These are phyloP conservation scores for Pantherophis vulpinus DNA, from an alignment of 2,797 vertebrate genomes.

Conservation along the genomic window DNA sequence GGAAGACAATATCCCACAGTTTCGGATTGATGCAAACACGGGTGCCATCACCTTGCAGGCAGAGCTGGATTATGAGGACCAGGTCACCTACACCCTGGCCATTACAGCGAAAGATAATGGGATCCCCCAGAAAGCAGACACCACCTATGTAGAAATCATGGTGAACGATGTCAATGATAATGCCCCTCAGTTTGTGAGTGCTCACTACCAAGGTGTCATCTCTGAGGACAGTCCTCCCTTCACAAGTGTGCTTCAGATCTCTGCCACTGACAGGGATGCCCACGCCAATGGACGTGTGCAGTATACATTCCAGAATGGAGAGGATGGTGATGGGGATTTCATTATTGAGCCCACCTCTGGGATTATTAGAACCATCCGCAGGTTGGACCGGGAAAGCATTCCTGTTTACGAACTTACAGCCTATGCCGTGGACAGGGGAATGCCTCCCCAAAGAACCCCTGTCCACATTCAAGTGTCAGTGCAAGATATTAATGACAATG, in stretches of 20 bases:
- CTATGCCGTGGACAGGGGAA: conserved; percentile 90
- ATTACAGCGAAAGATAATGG: conserved; percentile 97
- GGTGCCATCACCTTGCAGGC: conserved; percentile 95
- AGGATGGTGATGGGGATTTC: conserved; percentile 97
- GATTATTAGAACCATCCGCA: conserved; percentile 89
- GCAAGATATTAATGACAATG: conserved; percentile 96
- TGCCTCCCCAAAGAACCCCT: conserved; percentile 89
- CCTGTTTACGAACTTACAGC: conserved; percentile 94
- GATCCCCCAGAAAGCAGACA: conserved; percentile 97
- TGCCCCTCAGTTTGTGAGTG: conserved; percentile 91
- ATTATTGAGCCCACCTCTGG: conserved; percentile 97
- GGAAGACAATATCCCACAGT: conserved; percentile 96
- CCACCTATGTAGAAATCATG: conserved; percentile 96
- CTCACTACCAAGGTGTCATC: conserved; percentile 91
- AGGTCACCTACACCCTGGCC: conserved; percentile 94
- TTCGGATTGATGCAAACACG: conserved; percentile 86
- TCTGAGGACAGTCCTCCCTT: conserved; percentile 95
- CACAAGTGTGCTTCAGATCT: conserved; percentile 95
- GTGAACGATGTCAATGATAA: conserved; percentile 98
- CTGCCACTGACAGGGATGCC: conserved; percentile 93
- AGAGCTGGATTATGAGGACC: conserved; percentile 94
- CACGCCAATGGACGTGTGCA: conserved; percentile 93
- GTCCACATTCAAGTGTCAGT: conserved; percentile 93
- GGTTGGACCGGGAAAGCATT: conserved; percentile 89
- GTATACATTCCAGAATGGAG: conserved; percentile 97